Conservation (phyloP, 2,888 invertebrate genomes). For the Drosophila acutilabella region DNA sequence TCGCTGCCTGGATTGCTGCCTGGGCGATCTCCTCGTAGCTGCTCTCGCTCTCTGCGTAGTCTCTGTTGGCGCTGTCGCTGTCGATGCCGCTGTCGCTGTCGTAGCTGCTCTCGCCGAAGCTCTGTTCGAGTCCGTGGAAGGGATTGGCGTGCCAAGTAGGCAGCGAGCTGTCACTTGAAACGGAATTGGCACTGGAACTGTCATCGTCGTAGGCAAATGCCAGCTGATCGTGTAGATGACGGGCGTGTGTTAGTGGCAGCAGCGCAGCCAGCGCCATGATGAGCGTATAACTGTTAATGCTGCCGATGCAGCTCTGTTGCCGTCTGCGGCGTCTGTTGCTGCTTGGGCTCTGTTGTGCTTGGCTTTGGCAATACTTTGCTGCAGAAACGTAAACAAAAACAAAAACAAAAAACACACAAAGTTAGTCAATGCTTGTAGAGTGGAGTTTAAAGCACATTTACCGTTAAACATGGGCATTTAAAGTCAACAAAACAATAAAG, state of each 20-base stretch:
- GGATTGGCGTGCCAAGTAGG: conserved; percentile 17
- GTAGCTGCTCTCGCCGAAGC: conserved; percentile 3
- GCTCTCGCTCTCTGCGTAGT: conserved; percentile 34
- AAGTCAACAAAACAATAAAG: not conserved
- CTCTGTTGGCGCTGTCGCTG: conserved; percentile 25
- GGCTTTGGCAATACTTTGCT: conserved; percentile 54
- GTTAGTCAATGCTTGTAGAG: not conserved
- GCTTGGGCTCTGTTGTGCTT: conserved; percentile 36
- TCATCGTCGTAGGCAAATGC: conserved; percentile 47
- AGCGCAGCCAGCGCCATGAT: conserved; percentile 53
- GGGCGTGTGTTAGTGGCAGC: conserved; percentile 55
- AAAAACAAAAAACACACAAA: not conserved
- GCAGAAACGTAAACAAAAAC: conserved; percentile 7
- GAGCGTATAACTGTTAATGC: conserved; percentile 41
- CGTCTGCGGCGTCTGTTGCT: conserved; percentile 25
- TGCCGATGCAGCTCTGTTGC: conserved; percentile 18
- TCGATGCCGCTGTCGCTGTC: conserved; percentile 1
- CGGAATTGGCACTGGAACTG: conserved; percentile 4
- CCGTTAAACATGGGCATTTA: conserved; percentile 45
- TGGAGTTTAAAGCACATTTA: conserved; percentile 6
- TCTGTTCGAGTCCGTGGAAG: conserved; percentile 11
- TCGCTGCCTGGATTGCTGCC: conserved; percentile 52
- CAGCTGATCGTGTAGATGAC: conserved; percentile 59
- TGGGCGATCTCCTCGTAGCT: conserved; percentile 61
- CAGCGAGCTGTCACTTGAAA: conserved; percentile 4